Base-by-base conservation (phyloP, 1,140 invertebrate genomes). In the Chymomyza costata region DNA sequence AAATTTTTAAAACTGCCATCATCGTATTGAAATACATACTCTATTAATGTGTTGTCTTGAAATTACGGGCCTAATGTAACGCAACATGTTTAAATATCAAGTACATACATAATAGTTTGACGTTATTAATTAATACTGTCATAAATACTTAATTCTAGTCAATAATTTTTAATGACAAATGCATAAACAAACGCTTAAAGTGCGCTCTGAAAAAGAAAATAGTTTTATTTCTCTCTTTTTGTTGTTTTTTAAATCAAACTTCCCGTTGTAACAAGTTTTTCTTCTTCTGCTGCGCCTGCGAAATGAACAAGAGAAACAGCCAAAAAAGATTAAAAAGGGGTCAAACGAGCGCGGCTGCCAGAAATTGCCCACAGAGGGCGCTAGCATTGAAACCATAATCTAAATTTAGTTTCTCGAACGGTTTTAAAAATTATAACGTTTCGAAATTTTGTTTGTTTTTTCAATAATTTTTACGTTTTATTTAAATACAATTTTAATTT, bases 161-260 rank as follows among this genome's bases (percentile, higher is more conserved):
- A 39, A 53, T 35, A 13, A 25, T n/a, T n/a, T n/a, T n/a, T n/a
- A n/a, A n/a, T n/a, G n/a, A 5, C 66, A 63, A 78, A 76, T 62
- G 70, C 70, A 78, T 71, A 78, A 76, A 76, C 35, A 48, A 70
- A 52, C n/a, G n/a, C n/a, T n/a, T n/a, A n/a, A n/a, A n/a, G n/a
- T n/a, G 61, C 21, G 21, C 21, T 25, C 3, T 5, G 8, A 25
- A 25, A 66, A 35, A 65, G 41, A 48, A 31, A 13, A 6, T 34
- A n/a, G n/a, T n/a, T n/a, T n/a, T n/a, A n/a, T n/a, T n/a, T n/a
- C n/a, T n/a, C n/a, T n/a, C n/a, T n/a, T n/a, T n/a, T n/a, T n/a
- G n/a, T n/a, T n/a, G 21, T 8, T 46, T 17, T 45, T 7, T 38
- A 76, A 70, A 65, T 58, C 50, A 65, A 70, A 63, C 70, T 78